Conservation (phyloP, 92 coral and sea anemone species). For the Phenganax subtilis region DNA sequence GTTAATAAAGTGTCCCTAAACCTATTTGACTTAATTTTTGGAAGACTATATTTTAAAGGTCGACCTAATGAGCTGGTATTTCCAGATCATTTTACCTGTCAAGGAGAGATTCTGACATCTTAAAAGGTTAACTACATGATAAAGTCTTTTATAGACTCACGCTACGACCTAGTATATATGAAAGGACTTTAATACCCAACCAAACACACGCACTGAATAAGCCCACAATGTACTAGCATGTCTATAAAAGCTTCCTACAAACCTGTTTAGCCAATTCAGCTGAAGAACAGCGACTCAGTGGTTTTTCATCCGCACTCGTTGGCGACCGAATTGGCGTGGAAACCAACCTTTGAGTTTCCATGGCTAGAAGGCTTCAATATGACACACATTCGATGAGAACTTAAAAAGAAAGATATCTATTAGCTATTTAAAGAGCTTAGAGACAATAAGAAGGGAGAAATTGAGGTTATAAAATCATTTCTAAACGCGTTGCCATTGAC, state of each 20-base stretch:
- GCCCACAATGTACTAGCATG: background rate
- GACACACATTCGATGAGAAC: background rate
- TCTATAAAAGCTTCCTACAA: background rate
- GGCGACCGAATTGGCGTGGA: slow-evolving; percentile 98
- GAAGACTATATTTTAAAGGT: too few relatives aligned
- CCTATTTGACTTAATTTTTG: too few relatives aligned
- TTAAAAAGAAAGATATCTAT: background rate
- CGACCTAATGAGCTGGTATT: background rate
- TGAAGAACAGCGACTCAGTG: slow-evolving; percentile 60
- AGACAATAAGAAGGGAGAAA: background rate
- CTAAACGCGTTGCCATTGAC: too few relatives aligned
- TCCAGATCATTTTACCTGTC: background rate
- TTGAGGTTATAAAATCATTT: too few relatives aligned
- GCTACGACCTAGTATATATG: too few relatives aligned
- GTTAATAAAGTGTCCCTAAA: too few relatives aligned
- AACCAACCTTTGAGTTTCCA: slow-evolving; percentile 60
- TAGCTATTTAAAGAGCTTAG: background rate
- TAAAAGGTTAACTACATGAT: background rate
- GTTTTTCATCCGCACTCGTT: slow-evolving; percentile 74
- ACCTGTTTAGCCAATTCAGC: slow-evolving; percentile 31
- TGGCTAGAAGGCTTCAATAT: slow-evolving; percentile 21
- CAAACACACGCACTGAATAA: too few relatives aligned
- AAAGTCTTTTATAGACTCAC: too few relatives aligned
- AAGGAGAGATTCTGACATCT: background rate
- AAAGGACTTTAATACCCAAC: background rate